Conservation (phyloP, 2,113 vertebrate genomes). For the Gambusia holbrooki region DNA sequence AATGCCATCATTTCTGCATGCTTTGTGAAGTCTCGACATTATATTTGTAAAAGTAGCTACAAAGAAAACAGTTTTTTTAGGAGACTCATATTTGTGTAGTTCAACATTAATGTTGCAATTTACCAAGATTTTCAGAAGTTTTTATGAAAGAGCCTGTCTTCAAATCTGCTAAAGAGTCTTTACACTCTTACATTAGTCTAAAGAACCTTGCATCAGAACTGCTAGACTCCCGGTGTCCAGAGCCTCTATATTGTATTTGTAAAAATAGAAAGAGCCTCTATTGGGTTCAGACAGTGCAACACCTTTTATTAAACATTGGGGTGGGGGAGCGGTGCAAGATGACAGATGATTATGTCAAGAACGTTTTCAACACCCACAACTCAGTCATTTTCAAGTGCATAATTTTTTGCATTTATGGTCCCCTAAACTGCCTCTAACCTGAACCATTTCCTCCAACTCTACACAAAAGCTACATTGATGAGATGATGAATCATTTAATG, state of each 20-base stretch:
- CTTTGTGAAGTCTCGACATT: background rate
- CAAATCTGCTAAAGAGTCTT: background rate
- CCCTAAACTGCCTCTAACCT: background rate
- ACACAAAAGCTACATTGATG: background rate
- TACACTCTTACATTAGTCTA: background rate
- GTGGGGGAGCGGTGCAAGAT: rapidly evolving
- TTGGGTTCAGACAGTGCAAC: background rate
- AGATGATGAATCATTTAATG: background rate
- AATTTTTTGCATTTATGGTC: background rate
- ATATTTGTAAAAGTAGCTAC: constrained; percentile 23
- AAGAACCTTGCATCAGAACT: background rate
- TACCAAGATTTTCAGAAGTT: background rate
- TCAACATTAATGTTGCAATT: background rate
- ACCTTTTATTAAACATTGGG: background rate
- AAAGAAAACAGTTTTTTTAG: background rate
- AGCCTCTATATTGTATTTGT: too few relatives aligned
- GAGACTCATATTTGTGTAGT: background rate
- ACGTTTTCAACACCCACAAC: background rate
- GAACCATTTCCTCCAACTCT: background rate
- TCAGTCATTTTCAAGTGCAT: background rate
- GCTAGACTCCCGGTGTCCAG: background rate
- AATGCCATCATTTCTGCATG: background rate
- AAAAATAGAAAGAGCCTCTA: background rate
- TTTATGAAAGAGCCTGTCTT: too few relatives aligned
- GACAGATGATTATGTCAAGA: background rate